Base-by-base conservation (phyloP, 1,140 invertebrate species). In the Drosophila leontia region DNA sequence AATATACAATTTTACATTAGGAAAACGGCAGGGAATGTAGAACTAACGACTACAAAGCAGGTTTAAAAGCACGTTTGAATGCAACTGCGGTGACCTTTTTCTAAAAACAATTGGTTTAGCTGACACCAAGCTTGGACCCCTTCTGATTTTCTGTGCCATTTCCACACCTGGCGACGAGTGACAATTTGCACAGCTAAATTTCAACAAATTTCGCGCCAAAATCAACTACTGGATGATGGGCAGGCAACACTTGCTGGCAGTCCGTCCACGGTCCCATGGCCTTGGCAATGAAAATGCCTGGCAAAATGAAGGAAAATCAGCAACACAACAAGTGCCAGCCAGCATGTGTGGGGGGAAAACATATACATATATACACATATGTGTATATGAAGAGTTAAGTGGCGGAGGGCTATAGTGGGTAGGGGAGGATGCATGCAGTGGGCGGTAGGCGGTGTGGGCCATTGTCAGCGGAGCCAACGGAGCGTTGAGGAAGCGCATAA, bases 231-330 rank as follows among this genome's bases (percentile, higher is more conserved):
- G 47, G 48, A 53, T 29, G 32, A 26, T 26, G 45, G 45, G 45
- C 44, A 37, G 8, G 29, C 65, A 69, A 17, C 29, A 42, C 39
- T 74, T 50, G 48, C 47, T 29, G 37, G 37, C 51, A 34, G 29
- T 29, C 48, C 7, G 13, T 51, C 34, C 37, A 55, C 64, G 42
- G 37, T 50, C 51, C 60, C 56, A 75, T 74, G 80, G 76, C 83
- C 83, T 87, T 87, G 83, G 68, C 83, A 87, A 83, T 87, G 83
- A 87, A 79, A 70, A 64, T 53, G 53, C 17, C 39, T 37, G 23
- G 67, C 39, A 59, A 70, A 70, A 48, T 39, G 29, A 58, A 70
- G 32, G 44, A 59, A 68, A 58, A 51, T 50, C 64, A 59, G 51
- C 51, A 55, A 37, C 51, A 60, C 50, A 53, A 70, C 67, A 70